Base-by-base conservation (phyloP, 2,797 vertebrate species). In the Clarias pachynema region DNA sequence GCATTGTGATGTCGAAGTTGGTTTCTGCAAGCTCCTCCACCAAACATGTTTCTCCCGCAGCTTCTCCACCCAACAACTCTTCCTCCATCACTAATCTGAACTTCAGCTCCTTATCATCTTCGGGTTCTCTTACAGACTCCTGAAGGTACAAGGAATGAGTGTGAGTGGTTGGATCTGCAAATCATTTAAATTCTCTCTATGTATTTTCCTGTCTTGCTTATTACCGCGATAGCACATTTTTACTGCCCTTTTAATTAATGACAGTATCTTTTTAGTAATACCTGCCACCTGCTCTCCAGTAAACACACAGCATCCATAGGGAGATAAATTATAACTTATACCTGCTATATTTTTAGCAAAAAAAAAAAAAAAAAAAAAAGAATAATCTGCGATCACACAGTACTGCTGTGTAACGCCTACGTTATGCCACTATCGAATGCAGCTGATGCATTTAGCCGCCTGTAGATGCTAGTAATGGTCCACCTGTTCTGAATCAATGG, bases 61-160 rank as follows among this genome's bases (percentile, higher is more conserved):
- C 79, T 34, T 62, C 20, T 70, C 44, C 84, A 15, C 68, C 59
- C 62, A 65, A 74, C 29, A 63, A 68, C 6, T 78, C 66, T 40
- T 85, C 86, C 29, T 88, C 75, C 57, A 73, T 78, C 79, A 29
- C 77, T 26, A 74, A 65, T 20, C 62, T 87, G 57, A 75, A 84
- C 75, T 83, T 87, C n/a, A 85, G 56, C 73, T 86, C 83, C 68
- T 86, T 83, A 2, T 89, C 85, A 34, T 88, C 80, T 37, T 89
- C 86, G 14, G 85, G 65, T 26, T 26, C 84, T 12, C 10, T 60
- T 59, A 60, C 80, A 85, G 69, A 85, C 74, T 86, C 86, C 88
- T 89, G 74, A 70, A 59, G 7, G 8, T 63, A 74, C 10, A 62
- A 83, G n/a, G 29, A 80, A 10, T 49, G 74, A 29, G 31, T 22